Base-by-base conservation (phyloP, 1,140 invertebrate species). In the Melipona quadrifasciata region DNA sequence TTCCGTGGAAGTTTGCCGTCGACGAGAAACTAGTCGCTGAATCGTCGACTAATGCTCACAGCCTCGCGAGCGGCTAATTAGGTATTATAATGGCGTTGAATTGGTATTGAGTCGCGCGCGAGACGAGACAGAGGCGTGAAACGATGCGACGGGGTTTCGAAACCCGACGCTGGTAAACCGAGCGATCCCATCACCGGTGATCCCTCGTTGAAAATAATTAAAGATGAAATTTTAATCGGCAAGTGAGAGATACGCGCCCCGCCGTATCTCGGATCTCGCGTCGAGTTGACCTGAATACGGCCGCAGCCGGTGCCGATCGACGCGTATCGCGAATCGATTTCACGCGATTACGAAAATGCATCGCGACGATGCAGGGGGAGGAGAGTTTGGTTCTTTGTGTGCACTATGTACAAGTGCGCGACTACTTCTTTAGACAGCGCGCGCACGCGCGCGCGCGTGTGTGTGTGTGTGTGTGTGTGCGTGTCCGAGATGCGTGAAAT, bases 31-130 rank as follows among this genome's bases (percentile, higher is more conserved):
- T 86, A 78, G 84, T 89, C 86, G 58, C 76, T 72, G 85, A 91
- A 88, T 92, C 85, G 83, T 86, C 88, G 82, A 86, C 86, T 84
- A 85, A 87, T 82, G 78, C 79, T 65, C 70, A 83, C 39, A 84
- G 75, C 61, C 84, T 83, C 86, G 76, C 78, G 85, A 82, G 55
- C 86, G 86, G 87, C 82, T 93, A 93, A 93, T 93, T 93, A 93
- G 91, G 89, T 92, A 92, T 93, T 93, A 92, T 93, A 93, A 92
- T 92, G 87, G 84, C 86, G 87, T 73, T 88, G 89, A 90, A 92
- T 90, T 86, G 72, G 79, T 85, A 86, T 87, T 85, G 88, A 92
- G 87, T 89, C 82, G 82, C 70, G 79, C 21, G 39, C n/a, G n/a
- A 70, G 47, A 68, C 74, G 65, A 55, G 31, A 19, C n/a, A 27